A percentile compares a stretch with the other conserved stretches of the same genome.
Evolutionary conservation across 2,888 invertebrate species (phyloP).

Genomic region (Microctonus brassicae): DNA sequence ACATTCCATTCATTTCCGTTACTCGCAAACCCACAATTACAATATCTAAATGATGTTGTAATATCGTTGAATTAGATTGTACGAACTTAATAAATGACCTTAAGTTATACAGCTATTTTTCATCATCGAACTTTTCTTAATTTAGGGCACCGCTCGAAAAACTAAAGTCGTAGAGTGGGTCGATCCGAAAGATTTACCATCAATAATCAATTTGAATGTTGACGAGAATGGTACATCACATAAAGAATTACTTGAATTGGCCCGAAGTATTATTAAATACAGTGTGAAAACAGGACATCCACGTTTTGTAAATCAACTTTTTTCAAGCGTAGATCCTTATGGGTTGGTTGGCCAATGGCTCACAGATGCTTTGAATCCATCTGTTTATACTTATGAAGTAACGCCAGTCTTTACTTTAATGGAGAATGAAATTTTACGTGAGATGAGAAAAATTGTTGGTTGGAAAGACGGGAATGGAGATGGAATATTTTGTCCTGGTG

Average conservation of each 20-base stretch:
- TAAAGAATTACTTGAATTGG: slow-evolving; percentile 76
- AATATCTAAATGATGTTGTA: neutral
- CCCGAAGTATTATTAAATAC: slow-evolving; percentile 82
- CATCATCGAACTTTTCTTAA: slow-evolving; percentile 6
- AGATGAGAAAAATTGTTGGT: slow-evolving; percentile 85
- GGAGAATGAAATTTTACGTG: slow-evolving; percentile 84
- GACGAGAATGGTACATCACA: slow-evolving; percentile 75
- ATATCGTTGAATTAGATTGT: neutral
- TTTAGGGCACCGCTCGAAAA: slow-evolving; percentile 76
- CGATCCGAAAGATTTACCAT: slow-evolving; percentile 79
- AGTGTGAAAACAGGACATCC: slow-evolving; percentile 93
- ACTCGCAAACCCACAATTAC: neutral
- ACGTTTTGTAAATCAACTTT: slow-evolving; percentile 90
- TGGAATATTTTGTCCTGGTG: slow-evolving; percentile 91
- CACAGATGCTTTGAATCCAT: slow-evolving; percentile 87
- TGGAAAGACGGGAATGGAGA: slow-evolving; percentile 82
- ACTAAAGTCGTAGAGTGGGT: slow-evolving; percentile 87
- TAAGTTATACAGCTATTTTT: neutral
- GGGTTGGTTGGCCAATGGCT: slow-evolving; percentile 88
- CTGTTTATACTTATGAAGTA: slow-evolving; percentile 91
- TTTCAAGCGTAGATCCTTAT: slow-evolving; percentile 87
- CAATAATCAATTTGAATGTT: slow-evolving; percentile 78
- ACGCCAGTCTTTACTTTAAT: slow-evolving; percentile 89
- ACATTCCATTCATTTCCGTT: neutral
- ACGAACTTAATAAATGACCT: neutral